phyloP scores from a whole-genome alignment of 1,140 invertebrate genomes.

The Tetramorium parvispinum region DNA sequence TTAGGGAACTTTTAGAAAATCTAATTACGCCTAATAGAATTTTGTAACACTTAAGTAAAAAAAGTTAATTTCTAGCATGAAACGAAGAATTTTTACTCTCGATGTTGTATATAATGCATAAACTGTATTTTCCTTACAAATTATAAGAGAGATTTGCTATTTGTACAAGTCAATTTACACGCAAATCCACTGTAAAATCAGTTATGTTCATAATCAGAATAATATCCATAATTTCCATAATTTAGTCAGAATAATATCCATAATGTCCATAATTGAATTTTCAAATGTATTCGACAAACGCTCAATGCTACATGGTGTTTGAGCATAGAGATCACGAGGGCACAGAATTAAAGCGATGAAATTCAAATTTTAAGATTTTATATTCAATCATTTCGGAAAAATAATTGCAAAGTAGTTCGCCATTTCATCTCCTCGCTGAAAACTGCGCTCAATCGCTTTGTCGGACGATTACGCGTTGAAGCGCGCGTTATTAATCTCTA shows the following conservation, averaged over 20 bases:
- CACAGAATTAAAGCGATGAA: background rate
- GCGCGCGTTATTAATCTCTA: slow-evolving; percentile 23
- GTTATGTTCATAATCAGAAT: background rate
- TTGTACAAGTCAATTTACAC: background rate
- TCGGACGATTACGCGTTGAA: background rate
- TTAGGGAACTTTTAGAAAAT: slow-evolving; percentile 3
- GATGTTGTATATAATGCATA: background rate
- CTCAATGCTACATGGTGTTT: background rate
- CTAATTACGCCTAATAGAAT: background rate
- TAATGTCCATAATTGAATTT: too few species aligned
- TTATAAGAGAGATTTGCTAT: background rate
- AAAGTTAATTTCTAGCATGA: background rate
- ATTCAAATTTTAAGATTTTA: background rate
- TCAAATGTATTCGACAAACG: background rate
- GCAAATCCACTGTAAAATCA: background rate
- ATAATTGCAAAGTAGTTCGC: background rate
- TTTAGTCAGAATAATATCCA: too few species aligned
- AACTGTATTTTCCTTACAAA: background rate
- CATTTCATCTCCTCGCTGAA: slow-evolving; percentile 5
- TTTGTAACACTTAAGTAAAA: background rate
- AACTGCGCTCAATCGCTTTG: slow-evolving; percentile 4
- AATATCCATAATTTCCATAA: background rate
- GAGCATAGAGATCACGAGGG: background rate
- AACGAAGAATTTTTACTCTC: background rate
- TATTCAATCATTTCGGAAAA: background rate